Evolutionary conservation across 2,797 vertebrate species (phyloP).

Genomic region (Phaenicophaeus curvirostris): DNA sequence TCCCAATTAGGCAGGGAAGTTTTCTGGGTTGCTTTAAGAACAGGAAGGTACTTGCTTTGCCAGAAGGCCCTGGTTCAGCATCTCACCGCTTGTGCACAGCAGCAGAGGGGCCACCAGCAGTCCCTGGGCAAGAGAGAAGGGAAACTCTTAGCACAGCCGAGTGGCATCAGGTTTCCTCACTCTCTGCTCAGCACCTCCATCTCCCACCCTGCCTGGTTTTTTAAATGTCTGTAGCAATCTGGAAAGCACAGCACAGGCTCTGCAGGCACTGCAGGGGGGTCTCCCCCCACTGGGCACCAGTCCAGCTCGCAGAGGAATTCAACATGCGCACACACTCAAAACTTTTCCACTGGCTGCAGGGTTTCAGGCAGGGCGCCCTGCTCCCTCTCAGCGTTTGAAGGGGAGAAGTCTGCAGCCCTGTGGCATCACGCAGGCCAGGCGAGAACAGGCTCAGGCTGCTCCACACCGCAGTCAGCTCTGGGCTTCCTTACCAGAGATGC

Average conservation of each 20-base stretch:
- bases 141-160: not conserved
- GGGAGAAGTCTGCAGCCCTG: not conserved
- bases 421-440: too few species aligned
- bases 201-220: not conserved
- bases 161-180: not conserved
- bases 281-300: not conserved
- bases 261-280: not conserved
- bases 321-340: not conserved
- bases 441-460: not conserved
- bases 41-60: not conserved
- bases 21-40: not conserved
- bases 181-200: not conserved
- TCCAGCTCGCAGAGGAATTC: not conserved
- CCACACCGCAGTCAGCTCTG: not conserved
- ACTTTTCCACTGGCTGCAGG: slow-evolving; percentile 22
- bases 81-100: not conserved
- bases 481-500: not conserved
- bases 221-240: not conserved
- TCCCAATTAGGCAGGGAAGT: not conserved
- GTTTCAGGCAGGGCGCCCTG: not conserved
- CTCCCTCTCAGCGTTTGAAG: not conserved
- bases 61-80: not conserved
- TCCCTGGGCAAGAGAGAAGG: not conserved
- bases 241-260: not conserved
- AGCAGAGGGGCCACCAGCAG: not conserved